phyloP scores from a whole-genome alignment of 2,888 invertebrate genomes.

The Entomobrya multifasciata region DNA sequence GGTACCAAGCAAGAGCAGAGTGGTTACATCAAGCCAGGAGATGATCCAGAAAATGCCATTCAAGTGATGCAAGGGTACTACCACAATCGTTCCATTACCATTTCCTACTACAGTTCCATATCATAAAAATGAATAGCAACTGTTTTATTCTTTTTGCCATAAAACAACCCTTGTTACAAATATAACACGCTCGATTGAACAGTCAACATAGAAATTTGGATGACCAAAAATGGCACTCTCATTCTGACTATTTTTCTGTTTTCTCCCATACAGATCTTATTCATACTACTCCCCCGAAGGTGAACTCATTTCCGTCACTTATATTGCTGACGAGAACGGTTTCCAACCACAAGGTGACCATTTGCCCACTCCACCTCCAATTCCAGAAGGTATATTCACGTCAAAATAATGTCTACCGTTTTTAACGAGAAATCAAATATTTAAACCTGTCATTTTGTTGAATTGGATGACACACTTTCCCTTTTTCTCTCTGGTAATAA shows the following conservation, averaged over 20 bases:
- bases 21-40: constrained; percentile 76
- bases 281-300: constrained; percentile 76
- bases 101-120: not conserved
- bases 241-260: not conserved
- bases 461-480: no score
- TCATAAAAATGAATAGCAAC: not conserved
- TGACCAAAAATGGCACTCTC: not conserved
- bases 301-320: constrained; percentile 74
- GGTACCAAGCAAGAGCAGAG: constrained; percentile 69
- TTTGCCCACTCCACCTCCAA: constrained; percentile 79
- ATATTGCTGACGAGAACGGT: constrained; percentile 73
- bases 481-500: not conserved
- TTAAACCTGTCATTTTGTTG: no score
- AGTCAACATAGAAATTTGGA: not conserved
- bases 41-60: constrained; percentile 76
- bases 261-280: constrained; percentile 72
- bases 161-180: not conserved
- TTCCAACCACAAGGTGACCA: constrained; percentile 66
- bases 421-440: no score
- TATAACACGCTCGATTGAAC: constrained; percentile 7
- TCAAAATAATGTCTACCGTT: no score
- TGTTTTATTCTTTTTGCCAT: not conserved
- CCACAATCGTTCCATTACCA: not conserved
- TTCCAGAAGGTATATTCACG: constrained; percentile 79
- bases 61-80: constrained; percentile 77